Evolutionary conservation across 2,113 vertebrate species (phyloP).

Genomic region (Sebastes fasciatus): DNA sequence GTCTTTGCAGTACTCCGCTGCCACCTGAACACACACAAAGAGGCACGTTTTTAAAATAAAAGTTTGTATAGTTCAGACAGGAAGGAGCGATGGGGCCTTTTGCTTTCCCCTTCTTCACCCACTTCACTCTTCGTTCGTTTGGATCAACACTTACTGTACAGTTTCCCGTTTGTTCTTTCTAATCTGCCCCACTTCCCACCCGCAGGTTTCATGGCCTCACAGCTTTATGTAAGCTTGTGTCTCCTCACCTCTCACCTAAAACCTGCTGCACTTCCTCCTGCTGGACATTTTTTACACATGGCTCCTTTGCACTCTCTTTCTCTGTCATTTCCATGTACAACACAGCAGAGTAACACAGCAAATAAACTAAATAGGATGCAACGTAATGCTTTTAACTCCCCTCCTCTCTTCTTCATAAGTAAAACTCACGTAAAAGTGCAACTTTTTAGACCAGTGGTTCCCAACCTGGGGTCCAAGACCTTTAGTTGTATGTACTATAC

Average conservation of each 20-base stretch:
- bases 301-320: not conserved
- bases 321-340: not conserved
- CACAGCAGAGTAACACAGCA: not conserved
- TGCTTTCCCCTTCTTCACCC: slow-evolving; percentile 17
- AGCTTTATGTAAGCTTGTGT: slow-evolving; percentile 46
- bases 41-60: not conserved
- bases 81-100: not conserved
- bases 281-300: not conserved
- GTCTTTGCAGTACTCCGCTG: slow-evolving; percentile 97
- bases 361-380: not conserved
- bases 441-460: not conserved
- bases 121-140: slow-evolving; percentile 4
- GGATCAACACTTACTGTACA: slow-evolving; percentile 46
- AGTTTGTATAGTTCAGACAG: not conserved
- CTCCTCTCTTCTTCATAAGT: not conserved
- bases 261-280: slow-evolving; percentile 19
- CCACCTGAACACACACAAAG: slow-evolving; percentile 86
- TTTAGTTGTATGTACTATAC: no score
- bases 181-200: slow-evolving; percentile 65
- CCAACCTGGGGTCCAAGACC: no score
- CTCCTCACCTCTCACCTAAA: slow-evolving; percentile 63
- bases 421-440: not conserved
- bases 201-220: slow-evolving; percentile 9
- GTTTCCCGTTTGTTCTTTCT: slow-evolving; percentile 63
- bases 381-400: not conserved